Evolutionary conservation across 2,888 invertebrate species (phyloP).

Genomic region (Ophraella communa): DNA sequence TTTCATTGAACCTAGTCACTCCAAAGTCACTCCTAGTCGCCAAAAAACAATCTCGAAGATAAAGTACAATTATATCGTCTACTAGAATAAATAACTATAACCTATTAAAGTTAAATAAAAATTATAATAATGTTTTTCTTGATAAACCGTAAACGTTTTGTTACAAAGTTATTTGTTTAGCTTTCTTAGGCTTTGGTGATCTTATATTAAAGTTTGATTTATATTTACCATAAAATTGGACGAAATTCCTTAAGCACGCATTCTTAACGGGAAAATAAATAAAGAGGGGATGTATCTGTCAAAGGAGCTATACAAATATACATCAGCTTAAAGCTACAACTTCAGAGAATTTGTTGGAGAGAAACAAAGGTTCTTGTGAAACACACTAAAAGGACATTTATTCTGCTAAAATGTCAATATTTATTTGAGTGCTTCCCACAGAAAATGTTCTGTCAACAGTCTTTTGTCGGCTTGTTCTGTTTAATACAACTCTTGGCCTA

Average conservation of each 20-base stretch:
- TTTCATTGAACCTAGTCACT: no score
- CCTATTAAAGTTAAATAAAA: no score
- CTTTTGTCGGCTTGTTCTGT: neutral
- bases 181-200: neutral
- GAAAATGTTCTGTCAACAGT: constrained; percentile 5
- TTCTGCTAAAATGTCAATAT: constrained; percentile 29
- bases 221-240: neutral
- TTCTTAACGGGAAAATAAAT: constrained; percentile 37
- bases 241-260: constrained; percentile 3
- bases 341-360: constrained; percentile 31
- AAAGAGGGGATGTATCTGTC: constrained; percentile 37
- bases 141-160: no score
- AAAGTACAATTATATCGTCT: no score
- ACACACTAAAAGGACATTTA: constrained; percentile 24
- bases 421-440: constrained; percentile 20
- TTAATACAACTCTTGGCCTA: neutral
- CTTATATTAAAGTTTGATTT: neutral
- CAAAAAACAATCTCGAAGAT: no score
- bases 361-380: constrained; percentile 30
- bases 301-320: constrained; percentile 41
- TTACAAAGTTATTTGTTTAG: neutral
- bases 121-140: no score
- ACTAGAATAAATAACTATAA: no score
- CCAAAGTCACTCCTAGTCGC: no score
- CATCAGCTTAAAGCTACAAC: constrained; percentile 43